Conservation (phyloP, 2,888 invertebrate species). For the Clistopyga incitator region DNA sequence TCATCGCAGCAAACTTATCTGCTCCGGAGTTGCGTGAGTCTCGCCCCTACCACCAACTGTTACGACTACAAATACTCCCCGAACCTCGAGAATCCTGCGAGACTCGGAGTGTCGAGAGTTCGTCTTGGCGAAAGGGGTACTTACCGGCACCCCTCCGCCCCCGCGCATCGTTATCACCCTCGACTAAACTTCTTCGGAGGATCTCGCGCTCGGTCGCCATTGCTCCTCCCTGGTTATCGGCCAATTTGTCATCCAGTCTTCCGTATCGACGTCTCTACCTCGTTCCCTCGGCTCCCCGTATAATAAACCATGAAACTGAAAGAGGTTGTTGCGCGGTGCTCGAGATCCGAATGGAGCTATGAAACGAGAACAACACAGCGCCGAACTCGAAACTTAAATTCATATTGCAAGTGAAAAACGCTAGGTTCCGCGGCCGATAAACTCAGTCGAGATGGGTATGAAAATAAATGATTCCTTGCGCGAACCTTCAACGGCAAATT, state of each 20-base stretch:
- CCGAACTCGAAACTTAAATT: neutral
- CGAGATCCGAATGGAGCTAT: neutral
- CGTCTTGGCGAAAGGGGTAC: slow-evolving; percentile 51
- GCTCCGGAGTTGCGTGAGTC: slow-evolving; percentile 28
- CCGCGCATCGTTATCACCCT: slow-evolving; percentile 56
- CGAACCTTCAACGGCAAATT: neutral
- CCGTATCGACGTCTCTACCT: slow-evolving; percentile 54
- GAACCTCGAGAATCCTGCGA: slow-evolving; percentile 50
- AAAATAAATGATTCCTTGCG: neutral
- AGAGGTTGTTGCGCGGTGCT: neutral
- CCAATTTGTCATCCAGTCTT: slow-evolving; percentile 62
- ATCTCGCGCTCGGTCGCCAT: slow-evolving; percentile 32
- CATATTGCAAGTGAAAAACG: neutral
- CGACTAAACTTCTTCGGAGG: slow-evolving; percentile 46
- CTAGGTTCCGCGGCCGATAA: neutral
- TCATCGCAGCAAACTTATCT: slow-evolving; percentile 63
- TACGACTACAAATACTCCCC: slow-evolving; percentile 45
- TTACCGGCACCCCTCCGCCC: slow-evolving; percentile 21
- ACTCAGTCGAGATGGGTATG: neutral
- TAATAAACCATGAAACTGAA: slow-evolving; percentile 12
- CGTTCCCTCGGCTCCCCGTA: neutral
- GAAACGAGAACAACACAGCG: neutral
- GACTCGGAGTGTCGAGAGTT: slow-evolving; percentile 58
- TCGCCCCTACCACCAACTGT: slow-evolving; percentile 15
- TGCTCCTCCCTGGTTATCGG: slow-evolving; percentile 32